A percentile compares a stretch with the other conserved stretches of the same genome.
Conservation (phyloP, 2,888 invertebrate species). For the Eupithecia subumbrata region DNA sequence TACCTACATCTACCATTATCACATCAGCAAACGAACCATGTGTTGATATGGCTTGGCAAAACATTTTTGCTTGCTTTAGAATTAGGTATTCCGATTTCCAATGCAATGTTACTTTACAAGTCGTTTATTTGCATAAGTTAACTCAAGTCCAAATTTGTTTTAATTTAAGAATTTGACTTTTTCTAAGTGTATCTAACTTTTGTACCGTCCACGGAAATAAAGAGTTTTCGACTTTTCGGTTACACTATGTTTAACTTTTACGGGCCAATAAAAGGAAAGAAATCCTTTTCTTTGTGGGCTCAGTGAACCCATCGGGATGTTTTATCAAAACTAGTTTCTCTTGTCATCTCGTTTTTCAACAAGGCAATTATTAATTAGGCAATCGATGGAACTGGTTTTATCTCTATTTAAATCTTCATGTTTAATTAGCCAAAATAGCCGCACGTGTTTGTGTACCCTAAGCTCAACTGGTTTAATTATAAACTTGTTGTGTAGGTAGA, state of each 20-base stretch:
- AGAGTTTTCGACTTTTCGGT: no score
- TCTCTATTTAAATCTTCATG: slow-evolving; percentile 13
- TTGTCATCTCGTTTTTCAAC: slow-evolving; percentile 10
- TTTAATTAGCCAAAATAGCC: slow-evolving; percentile 21
- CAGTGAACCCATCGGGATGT: not conserved
- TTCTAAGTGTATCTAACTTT: no score
- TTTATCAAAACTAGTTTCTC: not conserved
- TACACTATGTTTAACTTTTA: not conserved
- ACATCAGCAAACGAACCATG: slow-evolving; percentile 45
- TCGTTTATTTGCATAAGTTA: not conserved
- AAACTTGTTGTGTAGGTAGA: slow-evolving; percentile 6
- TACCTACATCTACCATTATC: slow-evolving; percentile 49
- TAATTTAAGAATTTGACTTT: no score
- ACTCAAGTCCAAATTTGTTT: not conserved
- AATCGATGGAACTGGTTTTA: slow-evolving; percentile 28
- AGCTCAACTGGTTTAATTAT: slow-evolving; percentile 19
- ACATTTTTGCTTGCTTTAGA: not conserved
- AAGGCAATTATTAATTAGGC: slow-evolving; percentile 6
- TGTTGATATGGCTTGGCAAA: slow-evolving; percentile 12
- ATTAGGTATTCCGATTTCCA: not conserved
- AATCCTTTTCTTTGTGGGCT: not conserved
- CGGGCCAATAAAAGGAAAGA: not conserved
- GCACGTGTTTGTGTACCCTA: slow-evolving; percentile 18
- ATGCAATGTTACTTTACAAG: not conserved
- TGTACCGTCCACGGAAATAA: no score